Conservation (phyloP, 2,797 vertebrate genomes). For the Typhlichthys eigenmanni region DNA sequence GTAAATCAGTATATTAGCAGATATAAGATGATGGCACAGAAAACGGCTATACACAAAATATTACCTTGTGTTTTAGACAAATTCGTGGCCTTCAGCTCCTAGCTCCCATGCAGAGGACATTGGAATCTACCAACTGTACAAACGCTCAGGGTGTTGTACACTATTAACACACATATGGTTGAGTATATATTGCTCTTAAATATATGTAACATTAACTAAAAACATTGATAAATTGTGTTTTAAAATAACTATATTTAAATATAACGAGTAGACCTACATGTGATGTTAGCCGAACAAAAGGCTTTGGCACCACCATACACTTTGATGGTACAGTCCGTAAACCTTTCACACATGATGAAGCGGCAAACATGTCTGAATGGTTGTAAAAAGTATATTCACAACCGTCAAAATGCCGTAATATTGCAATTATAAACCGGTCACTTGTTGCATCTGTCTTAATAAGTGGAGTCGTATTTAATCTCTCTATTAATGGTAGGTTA, state of each 20-base stretch:
- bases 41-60: background rate
- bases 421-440: conserved; percentile 11
- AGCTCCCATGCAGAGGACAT: conserved; percentile 64
- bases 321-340: conserved; percentile 52
- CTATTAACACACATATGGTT: background rate
- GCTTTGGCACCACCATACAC: background rate
- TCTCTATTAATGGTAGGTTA: conserved; percentile 49
- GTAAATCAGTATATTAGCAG: fast-evolving
- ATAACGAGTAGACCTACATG: background rate
- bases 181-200: fast-evolving
- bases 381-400: conserved; percentile 30
- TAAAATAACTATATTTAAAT: fast-evolving
- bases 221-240: fast-evolving
- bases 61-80: conserved; percentile 48
- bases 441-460: conserved; percentile 4
- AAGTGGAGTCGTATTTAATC: background rate
- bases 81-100: conserved; percentile 50
- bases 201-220: fast-evolving
- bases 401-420: conserved; percentile 52
- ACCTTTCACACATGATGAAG: conserved; percentile 61
- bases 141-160: background rate
- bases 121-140: conserved; percentile 65
- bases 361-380: conserved; percentile 66
- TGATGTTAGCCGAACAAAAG: fast-evolving
- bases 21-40: background rate